A percentile compares a stretch with the other conserved stretches of the same genome.
Conservation (phyloP, 2,888 invertebrate species). For the Cactoblastis cactorum region DNA sequence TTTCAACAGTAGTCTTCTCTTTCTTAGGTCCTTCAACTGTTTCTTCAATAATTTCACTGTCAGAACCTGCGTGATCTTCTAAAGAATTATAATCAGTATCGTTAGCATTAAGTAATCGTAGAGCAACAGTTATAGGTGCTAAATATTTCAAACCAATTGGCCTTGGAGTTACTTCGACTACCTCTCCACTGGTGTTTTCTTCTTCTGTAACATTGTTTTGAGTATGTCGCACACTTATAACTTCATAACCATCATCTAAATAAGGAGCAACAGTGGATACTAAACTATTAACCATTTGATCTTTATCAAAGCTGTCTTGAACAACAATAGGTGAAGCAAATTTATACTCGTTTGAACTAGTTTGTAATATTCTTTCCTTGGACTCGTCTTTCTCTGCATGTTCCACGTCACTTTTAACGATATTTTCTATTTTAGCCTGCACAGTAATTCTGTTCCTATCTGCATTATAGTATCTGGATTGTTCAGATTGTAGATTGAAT, state of each 20-base stretch:
- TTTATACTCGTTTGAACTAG: slow-evolving; percentile 44
- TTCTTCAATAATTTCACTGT: slow-evolving; percentile 58
- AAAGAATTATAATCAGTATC: slow-evolving; percentile 56
- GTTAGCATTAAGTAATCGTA: slow-evolving; percentile 72
- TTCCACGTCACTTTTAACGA: slow-evolving; percentile 44
- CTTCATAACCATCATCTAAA: slow-evolving; percentile 64
- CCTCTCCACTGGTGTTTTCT: slow-evolving; percentile 31
- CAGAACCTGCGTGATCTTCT: slow-evolving; percentile 60
- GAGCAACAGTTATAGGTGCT: slow-evolving; percentile 80
- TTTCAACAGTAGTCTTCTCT: slow-evolving; percentile 79
- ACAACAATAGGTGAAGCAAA: slow-evolving; percentile 74
- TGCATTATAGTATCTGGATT: slow-evolving; percentile 30
- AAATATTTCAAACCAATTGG: slow-evolving; percentile 77
- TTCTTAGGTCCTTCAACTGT: slow-evolving; percentile 57
- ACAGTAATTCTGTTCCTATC: slow-evolving; percentile 50
- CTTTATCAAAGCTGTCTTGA: slow-evolving; percentile 48
- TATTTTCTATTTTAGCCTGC: slow-evolving; percentile 56
- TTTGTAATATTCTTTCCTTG: slow-evolving; percentile 35
- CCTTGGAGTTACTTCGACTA: slow-evolving; percentile 75
- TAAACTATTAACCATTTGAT: slow-evolving; percentile 58
- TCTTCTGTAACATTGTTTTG: slow-evolving; percentile 28
- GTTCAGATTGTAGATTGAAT: slow-evolving; percentile 35
- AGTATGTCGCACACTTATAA: slow-evolving; percentile 50
- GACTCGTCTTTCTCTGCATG: slow-evolving; percentile 33
- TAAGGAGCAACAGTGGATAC: slow-evolving; percentile 71